phyloP scores from a whole-genome alignment of 2,797 vertebrate species.

The Pseudomugil tenellus region DNA sequence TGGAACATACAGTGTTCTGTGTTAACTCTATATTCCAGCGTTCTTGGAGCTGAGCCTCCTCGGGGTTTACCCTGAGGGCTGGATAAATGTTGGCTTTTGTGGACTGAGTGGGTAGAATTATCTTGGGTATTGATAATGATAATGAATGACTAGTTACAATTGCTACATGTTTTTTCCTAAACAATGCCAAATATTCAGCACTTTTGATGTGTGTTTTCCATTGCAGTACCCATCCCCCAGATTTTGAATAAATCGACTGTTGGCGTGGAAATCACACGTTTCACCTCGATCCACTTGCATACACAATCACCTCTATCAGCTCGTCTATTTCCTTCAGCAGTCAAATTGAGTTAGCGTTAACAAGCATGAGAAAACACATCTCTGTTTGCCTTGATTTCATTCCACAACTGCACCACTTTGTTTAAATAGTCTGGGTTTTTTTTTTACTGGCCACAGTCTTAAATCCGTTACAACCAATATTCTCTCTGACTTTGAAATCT shows the following conservation, averaged over 20 bases:
- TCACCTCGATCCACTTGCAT: constrained; percentile 61
- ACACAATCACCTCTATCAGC: constrained; percentile 58
- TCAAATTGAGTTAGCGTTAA: constrained; percentile 67
- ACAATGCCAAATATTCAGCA: constrained; percentile 49
- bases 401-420: constrained; percentile 38
- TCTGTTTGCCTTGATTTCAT: constrained; percentile 43
- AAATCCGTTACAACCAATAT: constrained; percentile 65
- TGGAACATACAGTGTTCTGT: constrained; percentile 53
- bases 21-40: constrained; percentile 54
- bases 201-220: constrained; percentile 22
- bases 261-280: constrained; percentile 51
- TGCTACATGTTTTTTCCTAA: constrained; percentile 41
- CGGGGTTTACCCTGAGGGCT: constrained; percentile 59
- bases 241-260: constrained; percentile 44
- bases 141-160: constrained; percentile 65
- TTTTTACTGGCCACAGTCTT: constrained; percentile 43
- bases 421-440: constrained; percentile 50
- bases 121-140: constrained; percentile 52
- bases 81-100: constrained; percentile 73
- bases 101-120: constrained; percentile 62
- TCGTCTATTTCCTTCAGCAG: constrained; percentile 55
- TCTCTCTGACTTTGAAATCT: constrained; percentile 76
- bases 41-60: constrained; percentile 50
- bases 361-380: constrained; percentile 60
- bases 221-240: constrained; percentile 3